Evolutionary conservation across 2,113 vertebrate genomes (phyloP).

Genomic region (Verasper variegatus): DNA sequence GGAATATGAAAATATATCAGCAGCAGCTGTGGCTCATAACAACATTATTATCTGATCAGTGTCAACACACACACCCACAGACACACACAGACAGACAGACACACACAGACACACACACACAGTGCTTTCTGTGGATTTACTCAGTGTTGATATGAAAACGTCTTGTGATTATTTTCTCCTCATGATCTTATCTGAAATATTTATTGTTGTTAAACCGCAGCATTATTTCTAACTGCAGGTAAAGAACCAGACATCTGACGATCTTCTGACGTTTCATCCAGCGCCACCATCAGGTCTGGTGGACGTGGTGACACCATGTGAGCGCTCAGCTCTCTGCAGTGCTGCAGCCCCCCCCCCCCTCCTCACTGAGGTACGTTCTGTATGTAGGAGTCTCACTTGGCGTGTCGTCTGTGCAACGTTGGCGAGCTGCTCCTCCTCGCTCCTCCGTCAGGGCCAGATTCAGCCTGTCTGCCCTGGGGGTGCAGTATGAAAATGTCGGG

Average conservation of each 20-base stretch:
- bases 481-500: too few species aligned
- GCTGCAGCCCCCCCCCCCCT: too few species aligned
- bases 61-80: not conserved
- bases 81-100: too few species aligned
- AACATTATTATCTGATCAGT: not conserved
- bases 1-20: not conserved
- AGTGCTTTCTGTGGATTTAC: not conserved
- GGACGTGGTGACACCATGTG: too few species aligned
- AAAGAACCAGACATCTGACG: not conserved
- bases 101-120: not conserved
- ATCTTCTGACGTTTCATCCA: too few species aligned
- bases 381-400: too few species aligned
- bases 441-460: not conserved
- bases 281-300: too few species aligned
- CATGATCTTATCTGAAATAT: not conserved
- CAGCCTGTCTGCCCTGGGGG: not conserved
- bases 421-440: too few species aligned
- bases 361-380: too few species aligned
- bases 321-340: too few species aligned
- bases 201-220: not conserved
- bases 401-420: too few species aligned
- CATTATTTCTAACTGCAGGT: not conserved
- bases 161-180: not conserved
- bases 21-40: conserved; percentile 1
- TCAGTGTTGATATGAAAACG: not conserved